These are phyloP conservation scores for Drosophila pseudoobscura DNA, from an alignment of 1,140 invertebrate species.

Conservation along the genomic window DNA sequence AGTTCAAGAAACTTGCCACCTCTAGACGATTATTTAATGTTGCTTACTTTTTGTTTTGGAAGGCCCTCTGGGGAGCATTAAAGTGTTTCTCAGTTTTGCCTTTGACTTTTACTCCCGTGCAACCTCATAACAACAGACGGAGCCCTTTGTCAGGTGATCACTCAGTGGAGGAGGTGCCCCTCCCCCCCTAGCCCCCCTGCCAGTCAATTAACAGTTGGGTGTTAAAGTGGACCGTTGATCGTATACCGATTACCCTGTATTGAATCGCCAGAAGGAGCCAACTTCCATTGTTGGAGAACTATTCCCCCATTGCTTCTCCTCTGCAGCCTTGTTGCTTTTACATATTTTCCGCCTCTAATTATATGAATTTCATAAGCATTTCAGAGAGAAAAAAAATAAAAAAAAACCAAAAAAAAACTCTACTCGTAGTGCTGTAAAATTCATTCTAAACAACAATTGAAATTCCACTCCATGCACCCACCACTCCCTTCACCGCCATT, in stretches of 20 bases:
- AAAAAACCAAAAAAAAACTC: neutral
- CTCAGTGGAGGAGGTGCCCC: neutral
- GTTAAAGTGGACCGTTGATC: constrained; percentile 30
- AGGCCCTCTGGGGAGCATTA: constrained; percentile 27
- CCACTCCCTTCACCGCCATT: neutral
- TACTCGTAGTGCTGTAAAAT: constrained; percentile 6
- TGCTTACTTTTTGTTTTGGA: constrained; percentile 10
- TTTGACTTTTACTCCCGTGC: constrained; percentile 34
- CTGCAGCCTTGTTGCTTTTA: too few species aligned
- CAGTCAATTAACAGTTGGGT: constrained; percentile 38
- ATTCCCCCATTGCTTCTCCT: too few species aligned
- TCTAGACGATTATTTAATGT: constrained; percentile 51
- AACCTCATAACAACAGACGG: constrained; percentile 21
- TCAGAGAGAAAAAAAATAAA: neutral
- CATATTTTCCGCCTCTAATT: too few species aligned
- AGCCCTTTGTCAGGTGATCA: constrained; percentile 45
- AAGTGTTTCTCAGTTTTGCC: constrained; percentile 24
- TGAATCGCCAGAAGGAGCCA: too few species aligned
- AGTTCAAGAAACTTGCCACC: constrained; percentile 57
- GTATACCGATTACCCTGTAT: neutral
- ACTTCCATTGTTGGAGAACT: too few species aligned
- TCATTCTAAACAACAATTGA: constrained; percentile 32
- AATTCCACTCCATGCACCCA: constrained; percentile 28
- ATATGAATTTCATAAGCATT: neutral
- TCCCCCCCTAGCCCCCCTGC: neutral